Evolutionary conservation across 2,113 vertebrate genomes (phyloP).

Genomic region (Stigmatopora argus): DNA sequence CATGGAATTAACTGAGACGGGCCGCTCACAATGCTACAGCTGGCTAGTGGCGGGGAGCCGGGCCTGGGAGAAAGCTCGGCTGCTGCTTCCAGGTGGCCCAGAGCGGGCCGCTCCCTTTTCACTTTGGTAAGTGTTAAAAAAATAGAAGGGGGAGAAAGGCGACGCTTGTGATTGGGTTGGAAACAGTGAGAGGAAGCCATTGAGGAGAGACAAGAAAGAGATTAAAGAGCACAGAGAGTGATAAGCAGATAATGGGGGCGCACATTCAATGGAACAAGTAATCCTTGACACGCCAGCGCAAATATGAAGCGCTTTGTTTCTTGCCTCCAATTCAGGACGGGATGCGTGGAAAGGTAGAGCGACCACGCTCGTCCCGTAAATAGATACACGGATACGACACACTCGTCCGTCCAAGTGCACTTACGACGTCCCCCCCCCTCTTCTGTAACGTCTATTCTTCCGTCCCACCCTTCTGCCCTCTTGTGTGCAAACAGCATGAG

Average conservation of each 20-base stretch:
- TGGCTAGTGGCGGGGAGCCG: conserved; percentile 81
- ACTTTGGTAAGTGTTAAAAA: conserved; percentile 83
- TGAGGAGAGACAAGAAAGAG: conserved; percentile 81
- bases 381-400: conserved; percentile 64
- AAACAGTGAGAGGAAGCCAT: conserved; percentile 75
- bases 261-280: conserved; percentile 79
- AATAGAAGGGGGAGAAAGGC: conserved; percentile 71
- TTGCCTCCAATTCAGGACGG: conserved; percentile 74
- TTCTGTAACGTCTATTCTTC: conserved; percentile 54
- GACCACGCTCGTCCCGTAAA: conserved; percentile 64
- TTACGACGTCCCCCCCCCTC: conserved; percentile 29
- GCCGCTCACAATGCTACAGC: conserved; percentile 83
- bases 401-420: conserved; percentile 48
- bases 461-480: conserved; percentile 69
- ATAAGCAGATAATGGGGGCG: conserved; percentile 81
- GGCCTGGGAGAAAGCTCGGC: conserved; percentile 71
- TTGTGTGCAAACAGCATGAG: conserved; percentile 72
- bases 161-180: conserved; percentile 69
- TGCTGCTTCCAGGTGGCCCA: conserved; percentile 83
- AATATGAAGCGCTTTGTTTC: conserved; percentile 86
- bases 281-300: conserved; percentile 82
- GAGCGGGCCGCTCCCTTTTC: conserved; percentile 77
- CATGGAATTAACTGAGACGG: conserved; percentile 80
- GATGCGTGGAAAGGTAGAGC: conserved; percentile 65
- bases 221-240: conserved; percentile 85